These are phyloP conservation scores for Periophthalmodon schlosseri DNA, from an alignment of 2,113 vertebrate species.

Conservation along the genomic window DNA sequence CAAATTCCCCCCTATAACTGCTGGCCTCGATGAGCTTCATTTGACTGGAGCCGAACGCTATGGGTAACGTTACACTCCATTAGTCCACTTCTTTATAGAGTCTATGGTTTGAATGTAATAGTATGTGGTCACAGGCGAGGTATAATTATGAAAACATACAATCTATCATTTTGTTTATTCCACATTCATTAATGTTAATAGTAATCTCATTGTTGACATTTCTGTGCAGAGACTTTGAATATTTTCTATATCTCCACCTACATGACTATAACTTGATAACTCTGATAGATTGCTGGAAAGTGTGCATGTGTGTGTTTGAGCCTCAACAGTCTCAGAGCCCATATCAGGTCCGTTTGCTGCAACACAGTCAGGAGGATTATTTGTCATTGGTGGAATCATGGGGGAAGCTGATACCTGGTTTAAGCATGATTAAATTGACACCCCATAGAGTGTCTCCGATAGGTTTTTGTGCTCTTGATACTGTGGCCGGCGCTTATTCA, in stretches of 20 bases:
- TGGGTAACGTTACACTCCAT: too few relatives aligned
- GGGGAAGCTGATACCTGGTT: slow-evolving; percentile 74
- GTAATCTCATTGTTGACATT: neutral
- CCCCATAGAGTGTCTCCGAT: slow-evolving; percentile 77
- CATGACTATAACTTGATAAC: neutral
- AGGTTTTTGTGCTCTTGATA: slow-evolving; percentile 70
- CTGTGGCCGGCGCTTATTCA: slow-evolving; percentile 72
- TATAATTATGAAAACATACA: neutral
- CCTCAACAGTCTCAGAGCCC: slow-evolving; percentile 57
- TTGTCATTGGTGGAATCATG: slow-evolving; percentile 74
- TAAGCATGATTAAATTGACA: slow-evolving; percentile 80
- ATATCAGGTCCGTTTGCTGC: slow-evolving; percentile 57
- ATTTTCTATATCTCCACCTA: too few relatives aligned
- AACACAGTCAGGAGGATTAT: slow-evolving; percentile 58
- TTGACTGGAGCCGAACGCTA: too few relatives aligned
- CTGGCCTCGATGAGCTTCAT: too few relatives aligned
- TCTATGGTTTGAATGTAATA: too few relatives aligned
- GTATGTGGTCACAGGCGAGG: neutral
- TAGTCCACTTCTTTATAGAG: too few relatives aligned
- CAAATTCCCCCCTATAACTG: too few relatives aligned
- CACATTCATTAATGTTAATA: neutral
- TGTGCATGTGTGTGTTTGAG: slow-evolving; percentile 24
- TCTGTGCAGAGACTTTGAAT: neutral
- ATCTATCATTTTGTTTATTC: neutral
- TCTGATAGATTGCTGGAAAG: slow-evolving; percentile 19